These are phyloP conservation scores for Aphrocallistes beatrix DNA, from an alignment of 37 sponge, comb jelly and placozoan genomes.

Conservation along the genomic window DNA sequence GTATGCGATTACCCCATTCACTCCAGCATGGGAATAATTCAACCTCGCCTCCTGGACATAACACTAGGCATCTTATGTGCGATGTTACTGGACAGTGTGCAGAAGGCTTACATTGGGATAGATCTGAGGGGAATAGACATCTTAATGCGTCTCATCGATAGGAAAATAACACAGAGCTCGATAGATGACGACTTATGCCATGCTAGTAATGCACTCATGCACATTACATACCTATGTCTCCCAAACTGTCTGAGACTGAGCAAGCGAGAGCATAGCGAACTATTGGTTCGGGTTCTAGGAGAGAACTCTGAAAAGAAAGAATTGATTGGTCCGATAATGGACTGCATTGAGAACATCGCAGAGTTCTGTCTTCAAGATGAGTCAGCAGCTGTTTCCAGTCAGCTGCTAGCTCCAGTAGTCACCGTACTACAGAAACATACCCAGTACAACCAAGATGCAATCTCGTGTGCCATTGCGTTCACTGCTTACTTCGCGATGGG, in stretches of 20 bases:
- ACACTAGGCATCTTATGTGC: not conserved
- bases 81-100: not conserved
- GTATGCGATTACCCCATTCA: too few species aligned
- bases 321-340: not conserved
- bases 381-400: not conserved
- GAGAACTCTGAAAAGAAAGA: not conserved
- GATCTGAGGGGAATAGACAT: not conserved
- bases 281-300: not conserved
- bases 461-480: not conserved
- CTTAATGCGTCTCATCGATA: not conserved
- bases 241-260: not conserved
- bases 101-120: not conserved
- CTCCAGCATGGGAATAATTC: not conserved
- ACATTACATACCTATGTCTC: not conserved
- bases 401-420: not conserved
- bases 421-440: not conserved
- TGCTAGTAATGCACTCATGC: not conserved
- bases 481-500: not conserved
- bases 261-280: not conserved
- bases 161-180: not conserved
- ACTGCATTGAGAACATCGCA: not conserved
- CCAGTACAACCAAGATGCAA: not conserved
- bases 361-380: conserved; percentile 1
- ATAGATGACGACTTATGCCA: not conserved
- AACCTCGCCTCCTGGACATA: not conserved